Evolutionary conservation across 1,140 invertebrate genomes (phyloP), one percentile per base, ranked within the genome.

Genomic region (Luehdorfia chinensis): DNA sequence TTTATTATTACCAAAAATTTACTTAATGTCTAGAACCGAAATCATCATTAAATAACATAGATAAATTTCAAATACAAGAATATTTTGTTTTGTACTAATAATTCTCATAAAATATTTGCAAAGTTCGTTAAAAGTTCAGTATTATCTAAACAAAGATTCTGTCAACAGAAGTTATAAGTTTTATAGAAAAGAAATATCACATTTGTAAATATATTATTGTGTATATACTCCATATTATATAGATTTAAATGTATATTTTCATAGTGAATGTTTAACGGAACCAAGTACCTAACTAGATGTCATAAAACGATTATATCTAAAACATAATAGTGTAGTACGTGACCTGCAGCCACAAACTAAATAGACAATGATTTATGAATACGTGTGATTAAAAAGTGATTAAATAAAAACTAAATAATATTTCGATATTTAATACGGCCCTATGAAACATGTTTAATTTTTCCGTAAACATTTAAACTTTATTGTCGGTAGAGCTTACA

Each of bases 261-360:
- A 79, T 85, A 85, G 75, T 76, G 46, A 73, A 70, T 76, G 77
- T 85, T 85, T 79, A 83, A 76, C 67, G 77, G 81, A 81, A 85
- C 81, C 81, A 81, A 83, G 74, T 81, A n/a, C n/a, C n/a, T n/a
- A 80, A 84, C 53, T 79, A 81, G 71, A 69, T 56, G 58, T 58
- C 59, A 56, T 71, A 59, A 58, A 57, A 53, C 18, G 14, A 45
- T 50, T 47, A 43, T 43, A 23, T 21, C 31, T 50, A 36, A 30
- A 51, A 18, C 43, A 37, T 41, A 15, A 37, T 44, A 16, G 44
- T 34, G 18, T 16, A 44, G 44, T 31, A 43, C 15, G 33, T 49
- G 49, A 23, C 32, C 36, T 47, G 34, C 30, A 21, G 48, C 39
- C 41, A 55, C 27, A 55, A 50, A 39, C 49, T 25, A 50, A 33